These are phyloP conservation scores for Anarrhichthys ocellatus DNA, from an alignment of 2,113 vertebrate species.

Conservation along the genomic window DNA sequence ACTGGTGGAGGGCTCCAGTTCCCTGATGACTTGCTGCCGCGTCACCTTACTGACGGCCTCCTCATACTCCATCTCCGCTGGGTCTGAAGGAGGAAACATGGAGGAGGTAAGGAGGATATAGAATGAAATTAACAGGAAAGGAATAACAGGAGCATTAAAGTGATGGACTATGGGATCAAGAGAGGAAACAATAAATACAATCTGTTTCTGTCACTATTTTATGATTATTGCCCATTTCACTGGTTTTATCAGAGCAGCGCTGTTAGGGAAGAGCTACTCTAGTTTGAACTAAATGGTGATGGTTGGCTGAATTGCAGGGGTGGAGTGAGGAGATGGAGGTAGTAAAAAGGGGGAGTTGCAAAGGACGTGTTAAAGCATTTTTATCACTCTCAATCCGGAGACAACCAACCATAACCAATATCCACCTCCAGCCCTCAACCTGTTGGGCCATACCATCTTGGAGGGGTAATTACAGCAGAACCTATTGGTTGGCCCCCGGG, in stretches of 20 bases:
- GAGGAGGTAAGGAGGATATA: neutral
- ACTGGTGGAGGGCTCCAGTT: slow-evolving; percentile 94
- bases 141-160: slow-evolving; percentile 9
- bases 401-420: slow-evolving; percentile 61
- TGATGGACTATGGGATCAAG: slow-evolving; percentile 29
- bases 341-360: slow-evolving; percentile 50
- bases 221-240: slow-evolving; percentile 62
- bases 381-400: slow-evolving; percentile 73
- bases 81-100: slow-evolving; percentile 81
- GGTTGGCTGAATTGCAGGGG: slow-evolving; percentile 52
- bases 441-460: slow-evolving; percentile 52
- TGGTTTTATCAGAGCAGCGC: slow-evolving; percentile 59
- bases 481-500: slow-evolving; percentile 61
- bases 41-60: slow-evolving; percentile 97
- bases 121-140: neutral
- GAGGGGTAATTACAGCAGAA: slow-evolving; percentile 75
- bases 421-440: slow-evolving; percentile 56
- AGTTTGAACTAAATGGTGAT: slow-evolving; percentile 35
- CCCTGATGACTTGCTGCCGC: slow-evolving; percentile 92
- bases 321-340: slow-evolving; percentile 29
- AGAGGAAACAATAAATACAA: slow-evolving; percentile 57
- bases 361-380: slow-evolving; percentile 52
- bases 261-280: slow-evolving; percentile 64
- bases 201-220: slow-evolving; percentile 55
- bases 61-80: slow-evolving; percentile 94